Conservation (phyloP, 23 tunicate species). For the Trididemnum nubilum region DNA sequence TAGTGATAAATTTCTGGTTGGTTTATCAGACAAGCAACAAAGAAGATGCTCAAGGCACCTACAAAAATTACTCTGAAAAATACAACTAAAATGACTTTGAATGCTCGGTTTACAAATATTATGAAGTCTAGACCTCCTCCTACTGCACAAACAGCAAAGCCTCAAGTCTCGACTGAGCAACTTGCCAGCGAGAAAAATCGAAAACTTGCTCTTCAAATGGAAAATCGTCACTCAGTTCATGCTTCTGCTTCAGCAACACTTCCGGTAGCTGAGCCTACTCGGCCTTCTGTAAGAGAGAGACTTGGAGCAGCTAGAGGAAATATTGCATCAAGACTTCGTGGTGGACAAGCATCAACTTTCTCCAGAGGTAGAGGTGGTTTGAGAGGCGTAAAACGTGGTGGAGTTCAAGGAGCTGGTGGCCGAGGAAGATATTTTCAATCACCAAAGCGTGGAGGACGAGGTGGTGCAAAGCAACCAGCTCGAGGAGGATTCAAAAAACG, state of each 20-base stretch:
- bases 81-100: conserved; percentile 78
- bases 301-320: conserved; percentile 33
- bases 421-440: conserved; percentile 10
- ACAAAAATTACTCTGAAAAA: conserved; percentile 77
- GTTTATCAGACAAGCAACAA: too few relatives aligned
- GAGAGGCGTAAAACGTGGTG: conserved; percentile 17
- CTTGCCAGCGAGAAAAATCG: conserved; percentile 91
- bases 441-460: conserved; percentile 5
- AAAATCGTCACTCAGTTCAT: conserved; percentile 72
- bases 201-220: conserved; percentile 93
- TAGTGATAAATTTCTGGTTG: too few relatives aligned
- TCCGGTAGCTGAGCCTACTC: background rate
- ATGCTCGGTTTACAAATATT: conserved; percentile 87
- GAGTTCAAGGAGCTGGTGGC: background rate
- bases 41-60: conserved; percentile 49
- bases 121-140: conserved; percentile 77
- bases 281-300: conserved; percentile 33
- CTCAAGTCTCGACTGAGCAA: conserved; percentile 52
- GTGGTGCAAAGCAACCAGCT: conserved; percentile 2
- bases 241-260: conserved; percentile 27
- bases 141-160: conserved; percentile 41
- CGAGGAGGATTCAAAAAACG: conserved; percentile 38
- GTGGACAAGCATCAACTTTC: background rate
- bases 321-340: background rate
- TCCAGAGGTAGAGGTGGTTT: conserved; percentile 36